Evolutionary conservation across 2,888 invertebrate genomes (phyloP).

Genomic region (Mythimna loreyi): DNA sequence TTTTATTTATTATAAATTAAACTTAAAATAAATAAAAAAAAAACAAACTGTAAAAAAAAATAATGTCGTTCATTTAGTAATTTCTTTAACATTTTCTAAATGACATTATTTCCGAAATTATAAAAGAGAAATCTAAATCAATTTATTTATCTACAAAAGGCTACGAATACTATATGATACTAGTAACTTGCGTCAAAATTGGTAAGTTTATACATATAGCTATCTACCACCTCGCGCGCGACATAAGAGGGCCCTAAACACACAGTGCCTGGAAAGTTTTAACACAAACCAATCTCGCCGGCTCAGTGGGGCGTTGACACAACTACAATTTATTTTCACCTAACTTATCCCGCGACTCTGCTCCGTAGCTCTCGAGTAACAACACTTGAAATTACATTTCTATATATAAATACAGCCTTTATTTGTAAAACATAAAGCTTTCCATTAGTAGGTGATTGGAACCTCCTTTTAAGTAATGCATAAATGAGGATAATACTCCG

Average conservation of each 20-base stretch:
- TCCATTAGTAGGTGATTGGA: too few species aligned
- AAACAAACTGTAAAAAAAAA: too few species aligned
- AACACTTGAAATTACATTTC: constrained; percentile 15
- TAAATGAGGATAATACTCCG: too few species aligned
- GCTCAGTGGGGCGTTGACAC: constrained; percentile 27
- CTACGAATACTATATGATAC: too few species aligned
- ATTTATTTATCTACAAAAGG: background rate
- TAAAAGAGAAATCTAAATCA: background rate
- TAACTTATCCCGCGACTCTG: constrained; percentile 1
- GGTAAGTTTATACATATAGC: constrained; percentile 14
- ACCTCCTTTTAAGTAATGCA: too few species aligned
- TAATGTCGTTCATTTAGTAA: background rate
- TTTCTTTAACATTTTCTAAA: background rate
- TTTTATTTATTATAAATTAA: too few species aligned
- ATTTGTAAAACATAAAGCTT: too few species aligned
- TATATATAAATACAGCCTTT: background rate
- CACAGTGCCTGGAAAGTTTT: constrained; percentile 62
- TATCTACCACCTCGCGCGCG: constrained; percentile 20
- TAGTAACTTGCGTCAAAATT: constrained; percentile 28
- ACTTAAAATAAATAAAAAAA: too few species aligned
- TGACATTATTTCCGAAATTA: background rate
- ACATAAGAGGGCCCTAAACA: constrained; percentile 36
- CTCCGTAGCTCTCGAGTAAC: background rate
- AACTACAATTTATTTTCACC: constrained; percentile 22
- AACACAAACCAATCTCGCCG: constrained; percentile 59